phyloP scores from a whole-genome alignment of 2,888 invertebrate genomes.

The Slavum lentiscoides region DNA sequence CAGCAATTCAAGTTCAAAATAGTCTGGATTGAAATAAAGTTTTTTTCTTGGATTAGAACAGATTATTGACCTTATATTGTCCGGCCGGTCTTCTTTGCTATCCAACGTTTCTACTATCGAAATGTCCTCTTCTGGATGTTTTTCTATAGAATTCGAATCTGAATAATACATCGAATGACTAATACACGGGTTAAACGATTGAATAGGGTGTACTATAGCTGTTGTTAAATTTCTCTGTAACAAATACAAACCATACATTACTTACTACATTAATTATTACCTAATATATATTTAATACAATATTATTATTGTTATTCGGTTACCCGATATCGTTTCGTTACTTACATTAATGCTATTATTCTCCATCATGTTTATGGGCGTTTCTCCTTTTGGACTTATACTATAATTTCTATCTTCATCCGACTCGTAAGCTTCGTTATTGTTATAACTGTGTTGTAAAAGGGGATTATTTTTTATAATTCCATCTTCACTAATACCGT shows the following conservation, averaged over 20 bases:
- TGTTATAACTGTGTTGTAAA: slow-evolving; percentile 59
- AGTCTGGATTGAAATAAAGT: slow-evolving; percentile 87
- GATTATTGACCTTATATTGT: slow-evolving; percentile 62
- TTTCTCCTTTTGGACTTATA: slow-evolving; percentile 18
- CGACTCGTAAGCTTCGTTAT: slow-evolving; percentile 60
- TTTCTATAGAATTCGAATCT: slow-evolving; percentile 69
- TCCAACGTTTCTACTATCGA: slow-evolving; percentile 82
- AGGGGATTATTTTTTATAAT: slow-evolving; percentile 79
- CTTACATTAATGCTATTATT: slow-evolving; percentile 37
- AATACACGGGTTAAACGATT: slow-evolving; percentile 57
- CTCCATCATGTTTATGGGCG: slow-evolving; percentile 56
- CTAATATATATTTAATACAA: no score
- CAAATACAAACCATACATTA: background rate
- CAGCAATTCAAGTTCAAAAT: slow-evolving; percentile 84
- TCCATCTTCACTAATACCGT: slow-evolving; percentile 63
- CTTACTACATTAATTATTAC: background rate
- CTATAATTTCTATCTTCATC: slow-evolving; percentile 53
- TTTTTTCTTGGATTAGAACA: slow-evolving; percentile 74
- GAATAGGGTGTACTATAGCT: slow-evolving; percentile 71
- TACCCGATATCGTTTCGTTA: background rate
- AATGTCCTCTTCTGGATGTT: slow-evolving; percentile 81
- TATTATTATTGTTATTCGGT: background rate
- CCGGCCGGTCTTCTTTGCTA: slow-evolving; percentile 68
- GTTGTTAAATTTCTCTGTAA: slow-evolving; percentile 63
- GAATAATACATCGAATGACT: slow-evolving; percentile 59